Base-by-base conservation (phyloP, 2,797 vertebrate genomes). In the Trichosurus vulpecula region DNA sequence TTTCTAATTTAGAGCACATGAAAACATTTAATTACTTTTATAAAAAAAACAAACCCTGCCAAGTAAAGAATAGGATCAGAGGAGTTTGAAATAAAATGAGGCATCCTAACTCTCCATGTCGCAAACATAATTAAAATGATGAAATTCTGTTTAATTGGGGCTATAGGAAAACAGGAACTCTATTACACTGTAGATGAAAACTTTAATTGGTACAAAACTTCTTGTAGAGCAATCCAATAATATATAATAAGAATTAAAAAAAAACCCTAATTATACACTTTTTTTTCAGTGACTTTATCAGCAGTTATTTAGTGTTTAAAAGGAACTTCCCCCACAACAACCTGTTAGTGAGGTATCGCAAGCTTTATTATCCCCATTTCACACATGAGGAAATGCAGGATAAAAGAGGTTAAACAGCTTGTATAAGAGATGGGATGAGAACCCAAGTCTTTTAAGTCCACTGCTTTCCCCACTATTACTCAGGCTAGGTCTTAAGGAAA, bases 321-420 rank as follows among this genome's bases (percentile, higher is more conserved):
- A 41, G 74, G 35, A 2, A 14, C 16, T 66, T 74, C 35, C 58
- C 0, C 54, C 47, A 51, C 19, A 93, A 61, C 52, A n/a, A 41
- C 90, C 54, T 58, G 58, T 52, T 92, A 97, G 90, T 9, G 52
- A 91, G 29, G 3, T 52, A 25, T 92, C 89, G 47, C 92, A 66
- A 51, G 16, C 30, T 91, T 0, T 87, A n/a, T 91, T 89, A 58
- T 58, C 92, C 8, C 91, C 41, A 94, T 81, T 90, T 89, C 29
- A 94, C 47, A 58, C 0, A 56, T 51, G 89, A 90, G 90, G 90
- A 90, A 96, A 93, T 47, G 94, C 94, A 92, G 51, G 54, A 35
- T n/a, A n/a, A n/a, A 66, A 66, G 35, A 66, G 35, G 6, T 66
- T 66, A 61, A 61, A 61, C 31, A n/a, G 35, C 35, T 66, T 58